phyloP scores from a whole-genome alignment of 1,140 invertebrate genomes.

The Hermetia illucens region DNA sequence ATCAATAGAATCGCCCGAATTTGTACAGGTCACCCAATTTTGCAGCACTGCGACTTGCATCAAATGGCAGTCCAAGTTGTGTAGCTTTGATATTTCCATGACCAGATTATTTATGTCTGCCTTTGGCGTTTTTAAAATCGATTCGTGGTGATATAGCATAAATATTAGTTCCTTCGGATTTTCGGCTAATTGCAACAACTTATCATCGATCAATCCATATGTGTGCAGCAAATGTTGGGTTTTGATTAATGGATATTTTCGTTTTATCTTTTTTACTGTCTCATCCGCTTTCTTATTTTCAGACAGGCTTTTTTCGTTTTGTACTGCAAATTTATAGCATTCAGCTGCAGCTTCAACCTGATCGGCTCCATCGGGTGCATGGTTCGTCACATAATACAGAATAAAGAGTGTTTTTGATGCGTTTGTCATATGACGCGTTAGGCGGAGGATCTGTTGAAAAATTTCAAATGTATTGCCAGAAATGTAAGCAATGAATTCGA shows the following conservation, averaged over 20 bases:
- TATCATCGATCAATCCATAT: constrained; percentile 38
- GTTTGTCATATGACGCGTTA: constrained; percentile 17
- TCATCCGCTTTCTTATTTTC: constrained; percentile 11
- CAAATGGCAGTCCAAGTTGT: constrained; percentile 15
- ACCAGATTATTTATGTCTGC: constrained; percentile 38
- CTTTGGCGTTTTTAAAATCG: constrained; percentile 33
- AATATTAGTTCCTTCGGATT: constrained; percentile 38
- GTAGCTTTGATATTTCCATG: constrained; percentile 36
- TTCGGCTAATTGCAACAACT: constrained; percentile 34
- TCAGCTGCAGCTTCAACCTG: constrained; percentile 41
- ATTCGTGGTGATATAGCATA: constrained; percentile 36
- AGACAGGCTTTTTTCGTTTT: constrained; percentile 29
- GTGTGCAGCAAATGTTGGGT: constrained; percentile 39
- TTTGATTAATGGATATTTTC: constrained; percentile 36
- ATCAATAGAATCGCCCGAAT: constrained; percentile 15
- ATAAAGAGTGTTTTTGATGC: constrained; percentile 20
- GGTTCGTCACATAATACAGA: constrained; percentile 22
- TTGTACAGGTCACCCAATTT: constrained; percentile 24
- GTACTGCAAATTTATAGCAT: constrained; percentile 38
- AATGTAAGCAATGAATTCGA: background rate
- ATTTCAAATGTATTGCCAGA: background rate
- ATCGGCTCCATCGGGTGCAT: constrained; percentile 34
- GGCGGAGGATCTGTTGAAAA: constrained; percentile 14
- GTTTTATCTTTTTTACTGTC: constrained; percentile 34
- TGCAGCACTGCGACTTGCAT: constrained; percentile 23